phyloP scores from a whole-genome alignment of 2,797 vertebrate species.

The Setipinna tenuifilis region DNA sequence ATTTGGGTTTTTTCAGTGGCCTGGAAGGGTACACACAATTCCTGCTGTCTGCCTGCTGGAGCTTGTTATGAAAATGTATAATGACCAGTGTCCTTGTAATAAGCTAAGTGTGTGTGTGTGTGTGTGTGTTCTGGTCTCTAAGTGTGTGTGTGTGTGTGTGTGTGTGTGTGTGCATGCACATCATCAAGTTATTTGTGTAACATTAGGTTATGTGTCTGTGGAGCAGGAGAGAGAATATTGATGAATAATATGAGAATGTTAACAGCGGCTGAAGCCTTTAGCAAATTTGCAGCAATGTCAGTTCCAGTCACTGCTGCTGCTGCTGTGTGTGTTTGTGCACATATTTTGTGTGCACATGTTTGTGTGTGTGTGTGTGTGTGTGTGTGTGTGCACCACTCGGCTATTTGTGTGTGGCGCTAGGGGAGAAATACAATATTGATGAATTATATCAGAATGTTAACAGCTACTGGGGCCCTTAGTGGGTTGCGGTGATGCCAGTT shows the following conservation, averaged over 20 bases:
- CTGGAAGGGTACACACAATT: background rate
- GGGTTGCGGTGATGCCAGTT: too few species aligned
- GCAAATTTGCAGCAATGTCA: background rate
- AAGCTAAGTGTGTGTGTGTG: background rate
- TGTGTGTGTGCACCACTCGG: background rate
- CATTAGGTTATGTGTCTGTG: background rate
- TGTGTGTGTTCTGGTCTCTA: background rate
- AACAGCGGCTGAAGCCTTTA: background rate
- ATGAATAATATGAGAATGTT: background rate
- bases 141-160: background rate
- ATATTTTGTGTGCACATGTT: background rate
- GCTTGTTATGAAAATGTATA: slow-evolving; percentile 12
- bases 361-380: slow-evolving; percentile 3
- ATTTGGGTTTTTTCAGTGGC: background rate
- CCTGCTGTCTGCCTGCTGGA: background rate
- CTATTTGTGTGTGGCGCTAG: too few species aligned
- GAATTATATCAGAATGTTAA: too few species aligned
- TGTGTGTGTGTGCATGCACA: too few species aligned
- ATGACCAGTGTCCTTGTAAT: background rate
- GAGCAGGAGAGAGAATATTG: background rate
- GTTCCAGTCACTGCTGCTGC: background rate
- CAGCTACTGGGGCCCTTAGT: too few species aligned
- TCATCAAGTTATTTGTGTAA: too few species aligned
- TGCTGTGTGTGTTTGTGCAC: background rate
- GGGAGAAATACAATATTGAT: too few species aligned